Conservation (phyloP, 2,888 invertebrate genomes). For the Tenthredo scrophulariae region DNA sequence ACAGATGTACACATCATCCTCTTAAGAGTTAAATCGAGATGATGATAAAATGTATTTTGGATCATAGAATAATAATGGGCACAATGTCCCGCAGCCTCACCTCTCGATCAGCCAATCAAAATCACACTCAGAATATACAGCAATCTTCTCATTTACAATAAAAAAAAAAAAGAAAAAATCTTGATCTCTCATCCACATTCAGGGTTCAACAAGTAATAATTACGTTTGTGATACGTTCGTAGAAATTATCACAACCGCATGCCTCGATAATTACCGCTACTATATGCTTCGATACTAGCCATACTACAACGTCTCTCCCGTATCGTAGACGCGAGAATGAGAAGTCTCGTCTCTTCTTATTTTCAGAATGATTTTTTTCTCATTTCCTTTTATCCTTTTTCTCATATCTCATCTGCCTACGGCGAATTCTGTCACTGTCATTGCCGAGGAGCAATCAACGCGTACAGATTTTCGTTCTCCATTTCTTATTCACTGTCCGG, state of each 20-base stretch:
- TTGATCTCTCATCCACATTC: not conserved
- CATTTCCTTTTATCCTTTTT: not conserved
- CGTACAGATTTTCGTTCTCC: not conserved
- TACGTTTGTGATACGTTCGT: not conserved
- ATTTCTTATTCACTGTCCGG: not conserved
- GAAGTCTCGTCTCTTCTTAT: not conserved
- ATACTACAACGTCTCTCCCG: not conserved
- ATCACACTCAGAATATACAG: not conserved
- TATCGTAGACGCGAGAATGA: not conserved
- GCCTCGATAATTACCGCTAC: not conserved
- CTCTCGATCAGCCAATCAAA: not conserved
- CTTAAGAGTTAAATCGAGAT: not conserved
- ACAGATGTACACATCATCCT: too few species aligned
- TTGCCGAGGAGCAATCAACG: not conserved
- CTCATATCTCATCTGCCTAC: not conserved
- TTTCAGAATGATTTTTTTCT: not conserved
- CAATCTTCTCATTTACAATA: not conserved
- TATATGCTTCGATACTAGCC: not conserved
- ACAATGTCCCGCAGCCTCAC: not conserved
- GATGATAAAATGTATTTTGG: constrained; percentile 7
- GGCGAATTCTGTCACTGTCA: not conserved
- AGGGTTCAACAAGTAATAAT: not conserved
- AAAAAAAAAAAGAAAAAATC: not conserved
- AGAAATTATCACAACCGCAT: not conserved
- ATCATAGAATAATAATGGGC: not conserved